phyloP scores from a whole-genome alignment of 2,113 vertebrate genomes.

The Chrysochloris asiatica region DNA sequence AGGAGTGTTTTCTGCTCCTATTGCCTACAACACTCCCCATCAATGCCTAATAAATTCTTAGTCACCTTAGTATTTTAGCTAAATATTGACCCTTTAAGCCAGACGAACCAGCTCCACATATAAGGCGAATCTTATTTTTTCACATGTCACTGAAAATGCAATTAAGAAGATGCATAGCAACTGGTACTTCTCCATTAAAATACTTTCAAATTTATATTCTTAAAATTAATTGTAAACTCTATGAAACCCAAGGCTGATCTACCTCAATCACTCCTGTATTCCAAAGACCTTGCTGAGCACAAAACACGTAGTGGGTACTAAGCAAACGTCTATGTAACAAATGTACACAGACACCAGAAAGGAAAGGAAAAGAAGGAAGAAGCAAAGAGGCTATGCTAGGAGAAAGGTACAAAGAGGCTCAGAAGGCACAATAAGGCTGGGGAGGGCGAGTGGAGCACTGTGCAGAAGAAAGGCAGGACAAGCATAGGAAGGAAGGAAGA shows the following conservation, averaged over 20 bases:
- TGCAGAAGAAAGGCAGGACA: not conserved
- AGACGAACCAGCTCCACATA: too few relatives aligned
- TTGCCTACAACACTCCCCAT: too few relatives aligned
- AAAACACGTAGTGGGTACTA: not conserved
- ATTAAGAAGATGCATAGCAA: too few relatives aligned
- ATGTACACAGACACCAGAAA: not conserved
- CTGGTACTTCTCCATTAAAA: too few relatives aligned
- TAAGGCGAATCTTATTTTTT: too few relatives aligned
- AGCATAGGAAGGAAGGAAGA: not conserved
- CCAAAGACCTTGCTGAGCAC: not conserved
- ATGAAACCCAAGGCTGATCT: not conserved
- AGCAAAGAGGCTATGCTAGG: not conserved
- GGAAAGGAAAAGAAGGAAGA: not conserved
- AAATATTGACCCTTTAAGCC: too few relatives aligned
- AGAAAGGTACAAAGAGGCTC: not conserved
- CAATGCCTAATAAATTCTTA: too few relatives aligned
- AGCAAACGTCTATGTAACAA: conserved; percentile 5
- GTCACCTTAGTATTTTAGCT: too few relatives aligned
- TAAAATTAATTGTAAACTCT: too few relatives aligned
- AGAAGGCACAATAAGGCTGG: not conserved
- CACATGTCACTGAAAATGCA: too few relatives aligned
- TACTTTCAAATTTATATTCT: too few relatives aligned
- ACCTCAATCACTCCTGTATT: not conserved
- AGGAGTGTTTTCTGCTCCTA: not conserved
- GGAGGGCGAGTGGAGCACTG: too few relatives aligned